Evolutionary conservation across 2,888 invertebrate genomes (phyloP).

Genomic region (Napeogenes inachia): DNA sequence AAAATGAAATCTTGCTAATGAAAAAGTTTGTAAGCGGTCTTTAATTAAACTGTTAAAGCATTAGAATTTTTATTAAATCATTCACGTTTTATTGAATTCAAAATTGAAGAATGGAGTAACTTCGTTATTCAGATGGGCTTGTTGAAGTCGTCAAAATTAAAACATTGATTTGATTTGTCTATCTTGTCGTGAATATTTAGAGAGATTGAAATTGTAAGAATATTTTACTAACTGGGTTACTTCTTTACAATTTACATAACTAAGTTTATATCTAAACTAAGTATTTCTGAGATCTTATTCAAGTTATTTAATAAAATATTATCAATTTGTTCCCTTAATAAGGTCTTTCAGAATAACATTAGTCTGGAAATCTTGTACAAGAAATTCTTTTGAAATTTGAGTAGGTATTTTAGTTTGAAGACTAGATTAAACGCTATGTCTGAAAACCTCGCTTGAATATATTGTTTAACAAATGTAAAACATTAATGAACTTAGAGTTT

Average conservation of each 20-base stretch:
- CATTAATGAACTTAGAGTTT: not conserved
- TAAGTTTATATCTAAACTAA: no score
- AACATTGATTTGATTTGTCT: constrained; percentile 33
- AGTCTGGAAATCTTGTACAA: no score
- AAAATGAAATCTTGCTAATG: constrained; percentile 15
- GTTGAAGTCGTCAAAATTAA: constrained; percentile 43
- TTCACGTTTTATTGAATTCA: constrained; percentile 33
- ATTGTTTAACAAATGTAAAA: no score
- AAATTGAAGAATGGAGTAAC: constrained; percentile 49
- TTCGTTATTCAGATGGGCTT: constrained; percentile 62
- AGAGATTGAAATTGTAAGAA: constrained; percentile 9
- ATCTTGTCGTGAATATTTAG: constrained; percentile 20
- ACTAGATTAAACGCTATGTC: no score
- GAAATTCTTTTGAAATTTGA: no score
- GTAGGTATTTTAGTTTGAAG: no score
- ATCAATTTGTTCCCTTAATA: no score
- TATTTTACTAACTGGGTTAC: constrained; percentile 8
- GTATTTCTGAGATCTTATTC: no score
- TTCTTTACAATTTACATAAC: constrained; percentile 9
- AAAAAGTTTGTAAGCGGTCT: constrained; percentile 16
- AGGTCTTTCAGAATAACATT: no score
- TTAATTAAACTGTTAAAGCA: constrained; percentile 35
- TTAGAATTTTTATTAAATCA: constrained; percentile 37
- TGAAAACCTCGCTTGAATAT: no score
- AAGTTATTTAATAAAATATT: no score